Base-by-base conservation (phyloP, 2,113 vertebrate genomes). In the Bos indicus region DNA sequence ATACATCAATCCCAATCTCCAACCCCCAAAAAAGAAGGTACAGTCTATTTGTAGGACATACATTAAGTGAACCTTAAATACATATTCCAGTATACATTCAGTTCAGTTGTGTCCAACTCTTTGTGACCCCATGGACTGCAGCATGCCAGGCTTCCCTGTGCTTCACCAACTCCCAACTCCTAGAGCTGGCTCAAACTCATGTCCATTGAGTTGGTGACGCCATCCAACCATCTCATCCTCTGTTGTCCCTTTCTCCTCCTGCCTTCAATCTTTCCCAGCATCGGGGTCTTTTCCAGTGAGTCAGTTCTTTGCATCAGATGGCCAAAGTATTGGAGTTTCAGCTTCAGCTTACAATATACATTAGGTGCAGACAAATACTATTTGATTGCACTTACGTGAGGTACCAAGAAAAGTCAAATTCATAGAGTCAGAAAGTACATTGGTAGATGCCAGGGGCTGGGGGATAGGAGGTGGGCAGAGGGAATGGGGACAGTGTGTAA, bases 281-380 rank as follows among this genome's bases (percentile, higher is more conserved):
- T 25, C 0, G 0, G 67, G 36, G 67, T 74, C 67, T 74, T 74
- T 74, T 13, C 67, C 21, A 74, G 0, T 74, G 36, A 74, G 36
- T 74, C 67, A 40, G 67, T 74, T 74, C 36, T 74, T 40, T 74
- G n/a, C 36, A 25, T 74, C 67, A 40, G 36, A 6, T 40, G 67
- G 67, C 10, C 67, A 6, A 23, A 74, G 67, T 25, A 74, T 40
- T 40, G 67, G 36, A 40, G 67, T 25, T 74, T 74, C 67, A 74
- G 67, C n/a, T 71, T 71, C 64, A 71, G 67, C n/a, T 74, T 74
- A 40, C n/a, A 74, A 40, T 40, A 40, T 74, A 40, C 67, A 25
- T 25, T 13, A 74, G 36, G 67, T 40, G 19, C 67, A 23, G n/a
- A 74, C n/a, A 74, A 74, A 74, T 74, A 74, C 19, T 40, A 25